These are phyloP conservation scores for Phasia obesa DNA, from an alignment of 2,888 invertebrate species.

Conservation along the genomic window DNA sequence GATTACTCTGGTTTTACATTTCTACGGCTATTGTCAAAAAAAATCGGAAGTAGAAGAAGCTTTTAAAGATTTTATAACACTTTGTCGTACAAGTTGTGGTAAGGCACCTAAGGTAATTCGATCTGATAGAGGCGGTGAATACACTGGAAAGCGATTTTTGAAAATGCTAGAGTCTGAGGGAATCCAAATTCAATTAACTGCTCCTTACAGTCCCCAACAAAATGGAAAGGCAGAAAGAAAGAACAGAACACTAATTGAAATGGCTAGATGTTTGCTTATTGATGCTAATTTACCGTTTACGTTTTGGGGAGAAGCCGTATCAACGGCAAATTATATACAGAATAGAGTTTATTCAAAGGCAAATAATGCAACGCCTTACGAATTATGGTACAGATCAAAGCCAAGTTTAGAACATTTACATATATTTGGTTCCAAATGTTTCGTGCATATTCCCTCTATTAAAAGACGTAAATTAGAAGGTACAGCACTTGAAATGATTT, in stretches of 20 bases:
- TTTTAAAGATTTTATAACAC: constrained; percentile 56
- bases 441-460: constrained; percentile 65
- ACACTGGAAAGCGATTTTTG: constrained; percentile 37
- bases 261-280: too few species aligned
- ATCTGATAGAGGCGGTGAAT: constrained; percentile 66
- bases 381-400: constrained; percentile 65
- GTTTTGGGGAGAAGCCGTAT: constrained; percentile 65
- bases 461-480: constrained; percentile 70
- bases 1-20: constrained; percentile 75
- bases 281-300: too few species aligned
- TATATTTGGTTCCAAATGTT: constrained; percentile 68
- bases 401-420: constrained; percentile 55
- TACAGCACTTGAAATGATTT: constrained; percentile 66
- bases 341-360: constrained; percentile 59
- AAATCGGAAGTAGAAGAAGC: constrained; percentile 60
- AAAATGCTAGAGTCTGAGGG: constrained; percentile 48
- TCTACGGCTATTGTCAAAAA: constrained; percentile 68
- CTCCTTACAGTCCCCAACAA: constrained; percentile 63
- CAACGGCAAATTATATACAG: constrained; percentile 66
- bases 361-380: constrained; percentile 65
- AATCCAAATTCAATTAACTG: constrained; percentile 54
- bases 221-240: too few species aligned
- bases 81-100: constrained; percentile 58
- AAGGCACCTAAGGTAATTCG: constrained; percentile 56
- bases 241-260: too few species aligned